A percentile compares a stretch with the other conserved stretches of the same genome.
phyloP scores from a whole-genome alignment of 2,888 invertebrate species.

The Eilema sororculum region DNA sequence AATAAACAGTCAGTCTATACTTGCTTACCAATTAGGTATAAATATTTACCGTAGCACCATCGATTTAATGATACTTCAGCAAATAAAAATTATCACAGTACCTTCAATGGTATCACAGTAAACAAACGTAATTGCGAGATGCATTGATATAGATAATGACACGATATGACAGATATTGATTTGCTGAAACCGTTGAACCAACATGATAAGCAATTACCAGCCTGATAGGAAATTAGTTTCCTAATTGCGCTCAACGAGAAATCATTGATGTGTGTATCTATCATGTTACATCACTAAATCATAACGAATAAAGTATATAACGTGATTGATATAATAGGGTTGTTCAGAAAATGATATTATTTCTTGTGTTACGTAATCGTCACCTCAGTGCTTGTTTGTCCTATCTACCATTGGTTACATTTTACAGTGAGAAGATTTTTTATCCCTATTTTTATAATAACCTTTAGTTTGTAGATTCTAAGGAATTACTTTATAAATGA shows the following conservation, averaged over 20 bases:
- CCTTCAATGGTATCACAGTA: too few species aligned
- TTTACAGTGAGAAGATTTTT: too few species aligned
- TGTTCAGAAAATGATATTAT: background rate
- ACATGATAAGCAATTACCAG: conserved; percentile 27
- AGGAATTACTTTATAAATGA: too few species aligned
- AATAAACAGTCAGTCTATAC: too few species aligned
- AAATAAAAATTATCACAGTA: background rate
- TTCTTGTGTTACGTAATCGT: background rate
- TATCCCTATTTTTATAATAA: too few species aligned
- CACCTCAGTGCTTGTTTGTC: too few species aligned
- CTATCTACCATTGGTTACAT: too few species aligned
- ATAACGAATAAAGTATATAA: conserved; percentile 1
- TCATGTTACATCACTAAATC: conserved; percentile 5
- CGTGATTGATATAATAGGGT: background rate
- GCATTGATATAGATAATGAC: conserved; percentile 4
- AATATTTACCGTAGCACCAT: too few species aligned
- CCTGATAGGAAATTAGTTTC: conserved; percentile 27
- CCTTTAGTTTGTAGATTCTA: too few species aligned
- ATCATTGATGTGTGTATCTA: conserved; percentile 20
- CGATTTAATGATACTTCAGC: too few species aligned
- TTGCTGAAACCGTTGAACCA: conserved; percentile 6
- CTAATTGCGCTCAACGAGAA: conserved; percentile 29
- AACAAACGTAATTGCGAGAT: background rate
- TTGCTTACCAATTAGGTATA: too few species aligned
- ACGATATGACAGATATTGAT: conserved; percentile 14